These are phyloP conservation scores for Marisa cornuarietis DNA, from an alignment of 1,140 invertebrate species.

Conservation along the genomic window DNA sequence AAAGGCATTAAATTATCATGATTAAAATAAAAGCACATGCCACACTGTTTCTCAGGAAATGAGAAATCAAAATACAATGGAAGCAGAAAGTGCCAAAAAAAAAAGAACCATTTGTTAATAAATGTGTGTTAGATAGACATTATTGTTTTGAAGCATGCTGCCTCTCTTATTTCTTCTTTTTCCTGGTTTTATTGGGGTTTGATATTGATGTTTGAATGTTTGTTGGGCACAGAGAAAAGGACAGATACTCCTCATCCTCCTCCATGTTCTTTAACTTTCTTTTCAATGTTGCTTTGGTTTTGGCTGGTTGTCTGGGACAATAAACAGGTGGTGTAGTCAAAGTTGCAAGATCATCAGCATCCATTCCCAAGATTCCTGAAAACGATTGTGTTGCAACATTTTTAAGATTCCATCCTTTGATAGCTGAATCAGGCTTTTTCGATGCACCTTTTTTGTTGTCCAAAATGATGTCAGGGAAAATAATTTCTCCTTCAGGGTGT, in stretches of 20 bases:
- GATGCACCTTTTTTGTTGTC: not conserved
- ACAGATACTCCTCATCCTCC: not conserved
- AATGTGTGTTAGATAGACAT: not conserved
- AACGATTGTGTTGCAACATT: not conserved
- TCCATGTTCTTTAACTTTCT: not conserved
- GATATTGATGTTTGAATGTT: constrained; percentile 2
- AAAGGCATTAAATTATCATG: not conserved
- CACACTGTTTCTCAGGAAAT: not conserved
- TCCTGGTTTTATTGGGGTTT: not conserved
- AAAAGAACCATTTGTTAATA: not conserved
- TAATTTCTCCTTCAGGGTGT: not conserved
- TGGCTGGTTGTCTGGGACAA: not conserved
- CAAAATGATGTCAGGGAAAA: not conserved
- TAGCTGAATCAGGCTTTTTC: too few relatives aligned
- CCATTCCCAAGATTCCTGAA: not conserved
- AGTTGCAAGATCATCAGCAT: not conserved
- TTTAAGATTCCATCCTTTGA: not conserved
- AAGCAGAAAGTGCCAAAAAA: not conserved
- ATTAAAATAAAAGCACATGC: not conserved
- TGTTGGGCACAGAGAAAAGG: not conserved
- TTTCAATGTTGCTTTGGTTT: not conserved
- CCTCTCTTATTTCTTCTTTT: constrained; percentile 1
- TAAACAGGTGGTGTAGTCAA: not conserved
- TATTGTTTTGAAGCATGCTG: not conserved
- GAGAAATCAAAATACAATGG: not conserved